Evolutionary conservation across 2,797 vertebrate species (phyloP), one percentile per base, ranked within the genome.

Genomic region (Hozukius guyotensis): DNA sequence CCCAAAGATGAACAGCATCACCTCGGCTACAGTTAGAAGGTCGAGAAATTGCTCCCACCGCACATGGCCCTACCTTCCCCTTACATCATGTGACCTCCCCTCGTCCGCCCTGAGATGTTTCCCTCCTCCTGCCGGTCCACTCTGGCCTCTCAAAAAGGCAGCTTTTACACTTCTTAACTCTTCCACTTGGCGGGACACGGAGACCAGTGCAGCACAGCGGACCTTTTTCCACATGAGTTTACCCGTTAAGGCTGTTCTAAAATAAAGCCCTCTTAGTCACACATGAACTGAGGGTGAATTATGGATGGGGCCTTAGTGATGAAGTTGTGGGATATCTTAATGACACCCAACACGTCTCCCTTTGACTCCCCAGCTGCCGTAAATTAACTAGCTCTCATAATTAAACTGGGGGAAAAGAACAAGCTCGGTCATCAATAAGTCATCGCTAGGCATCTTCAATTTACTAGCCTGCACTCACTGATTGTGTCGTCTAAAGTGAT

Each of bases 41-140:
- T 97, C 95, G 94, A 96, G 96, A 97, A 99, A 99, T 97, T 97
- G 96, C 97, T 99, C 97, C 98, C 98, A 96, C 93, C 94, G 97
- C 97, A 96, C 95, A 93, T 87, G 88, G 93, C 91, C 87, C 83
- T 84, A 25, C 83, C 91, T 76, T 78, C 91, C 94, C 94, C 87
- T 83, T 16, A 82, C 88, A 93, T 95, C 96, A 96, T 90, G 93
- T 97, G 96, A 96, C 96, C 96, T 94, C 95, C 94, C 95, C 86
- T 68, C 67, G 29, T 90, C 80, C 62, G 94, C 96, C 89, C 88
- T 86, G 86, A 86, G 85, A 86, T 71, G 81, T 64, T 84, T 8
- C 71, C 64, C 78, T 76, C 67, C 80, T 86, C 69, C 42, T 7
- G 11, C 83, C 6, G n/a, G 78, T 90, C 83, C 87, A 79, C 87